Evolutionary conservation across 2,113 vertebrate species (phyloP).

Genomic region (Vombatus ursinus): DNA sequence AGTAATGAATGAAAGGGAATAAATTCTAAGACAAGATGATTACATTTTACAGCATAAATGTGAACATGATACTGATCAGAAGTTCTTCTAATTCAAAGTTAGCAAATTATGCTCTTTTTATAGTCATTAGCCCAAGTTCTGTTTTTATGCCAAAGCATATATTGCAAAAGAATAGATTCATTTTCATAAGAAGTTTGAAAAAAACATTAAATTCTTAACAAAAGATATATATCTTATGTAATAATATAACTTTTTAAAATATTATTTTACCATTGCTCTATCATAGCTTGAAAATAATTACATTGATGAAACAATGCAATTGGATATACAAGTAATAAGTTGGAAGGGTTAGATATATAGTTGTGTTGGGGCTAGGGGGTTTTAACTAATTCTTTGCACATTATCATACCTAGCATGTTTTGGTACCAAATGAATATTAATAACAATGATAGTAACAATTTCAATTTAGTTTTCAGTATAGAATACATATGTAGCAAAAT

Average conservation of each 20-base stretch:
- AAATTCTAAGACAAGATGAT: neutral
- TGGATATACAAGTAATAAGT: slow-evolving; percentile 73
- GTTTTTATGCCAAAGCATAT: neutral
- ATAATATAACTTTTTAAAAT: slow-evolving; percentile 60
- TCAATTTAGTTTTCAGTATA: slow-evolving; percentile 70
- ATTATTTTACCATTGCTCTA: slow-evolving; percentile 62
- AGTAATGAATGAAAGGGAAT: neutral
- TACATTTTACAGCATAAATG: neutral
- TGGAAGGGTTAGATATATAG: slow-evolving; percentile 69
- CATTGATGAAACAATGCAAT: slow-evolving; percentile 72
- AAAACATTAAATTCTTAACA: slow-evolving; percentile 25
- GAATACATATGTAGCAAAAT: slow-evolving; percentile 75
- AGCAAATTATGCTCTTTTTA: neutral
- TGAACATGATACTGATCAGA: neutral
- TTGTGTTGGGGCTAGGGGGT: slow-evolving; percentile 70
- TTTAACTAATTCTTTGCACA: slow-evolving; percentile 69
- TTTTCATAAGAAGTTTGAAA: slow-evolving; percentile 46
- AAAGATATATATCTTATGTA: slow-evolving; percentile 47
- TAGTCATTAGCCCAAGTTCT: neutral
- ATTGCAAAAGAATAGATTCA: slow-evolving; percentile 43
- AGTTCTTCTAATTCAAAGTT: neutral
- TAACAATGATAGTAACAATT: slow-evolving; percentile 68
- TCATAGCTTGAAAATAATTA: slow-evolving; percentile 75
- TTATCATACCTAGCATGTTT: slow-evolving; percentile 75
- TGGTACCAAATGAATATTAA: slow-evolving; percentile 73